Evolutionary conservation across 2,888 invertebrate species (phyloP).

Genomic region (Nomada flava): DNA sequence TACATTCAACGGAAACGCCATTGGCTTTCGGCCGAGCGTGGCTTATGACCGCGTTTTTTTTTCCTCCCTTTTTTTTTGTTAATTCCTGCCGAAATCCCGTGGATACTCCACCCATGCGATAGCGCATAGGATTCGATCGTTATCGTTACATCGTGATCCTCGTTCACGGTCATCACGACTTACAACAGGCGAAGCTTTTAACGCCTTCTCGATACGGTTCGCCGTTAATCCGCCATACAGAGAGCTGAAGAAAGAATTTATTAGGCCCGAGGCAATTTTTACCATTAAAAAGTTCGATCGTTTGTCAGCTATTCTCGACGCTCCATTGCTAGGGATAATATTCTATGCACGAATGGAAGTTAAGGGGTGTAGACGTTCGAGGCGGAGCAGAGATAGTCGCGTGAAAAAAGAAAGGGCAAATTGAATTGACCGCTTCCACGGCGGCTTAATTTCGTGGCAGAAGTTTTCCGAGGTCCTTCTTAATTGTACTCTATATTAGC

Average conservation of each 20-base stretch:
- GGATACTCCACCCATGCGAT: conserved; percentile 45
- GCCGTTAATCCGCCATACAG: conserved; percentile 52
- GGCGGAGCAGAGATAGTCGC: conserved; percentile 12
- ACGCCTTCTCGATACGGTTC: conserved; percentile 57
- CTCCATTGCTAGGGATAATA: neutral
- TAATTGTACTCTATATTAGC: conserved; percentile 59
- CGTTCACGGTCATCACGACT: conserved; percentile 53
- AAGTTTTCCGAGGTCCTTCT: conserved; percentile 55
- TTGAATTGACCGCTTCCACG: conserved; percentile 53
- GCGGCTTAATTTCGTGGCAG: conserved; percentile 56
- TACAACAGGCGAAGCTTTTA: conserved; percentile 66
- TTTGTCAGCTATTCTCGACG: conserved; percentile 16
- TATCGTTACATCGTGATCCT: conserved; percentile 61
- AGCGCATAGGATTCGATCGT: conserved; percentile 50
- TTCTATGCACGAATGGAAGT: neutral
- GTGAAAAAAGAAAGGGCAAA: conserved; percentile 35
- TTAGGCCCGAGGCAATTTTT: neutral
- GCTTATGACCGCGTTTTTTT: conserved; percentile 54
- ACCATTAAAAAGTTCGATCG: neutral
- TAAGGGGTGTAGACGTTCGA: neutral
- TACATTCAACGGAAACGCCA: conserved; percentile 69
- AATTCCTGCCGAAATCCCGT: conserved; percentile 56
- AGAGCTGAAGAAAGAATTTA: conserved; percentile 10
- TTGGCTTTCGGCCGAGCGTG: conserved; percentile 51
- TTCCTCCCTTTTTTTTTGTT: neutral